phyloP scores from a whole-genome alignment of 2,797 vertebrate genomes.

The Lagodon rhomboides region DNA sequence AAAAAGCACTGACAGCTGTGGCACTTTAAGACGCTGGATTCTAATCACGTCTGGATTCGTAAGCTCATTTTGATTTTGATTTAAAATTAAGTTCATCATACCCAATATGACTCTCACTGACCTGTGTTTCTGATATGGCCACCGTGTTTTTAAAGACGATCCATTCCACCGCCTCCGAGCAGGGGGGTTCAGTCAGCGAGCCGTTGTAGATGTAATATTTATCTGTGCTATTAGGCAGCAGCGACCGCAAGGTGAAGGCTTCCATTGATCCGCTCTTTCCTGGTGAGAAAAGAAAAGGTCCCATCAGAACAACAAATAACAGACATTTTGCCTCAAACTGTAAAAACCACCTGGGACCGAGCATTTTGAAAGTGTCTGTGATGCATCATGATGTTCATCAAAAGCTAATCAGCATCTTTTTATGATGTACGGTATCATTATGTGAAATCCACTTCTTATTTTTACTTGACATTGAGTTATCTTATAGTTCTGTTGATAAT shows the following conservation, averaged over 20 bases:
- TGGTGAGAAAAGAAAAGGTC: conserved; percentile 54
- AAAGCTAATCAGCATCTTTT: not conserved
- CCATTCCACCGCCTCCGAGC: conserved; percentile 95
- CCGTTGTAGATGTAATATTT: conserved; percentile 98
- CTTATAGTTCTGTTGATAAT: not conserved
- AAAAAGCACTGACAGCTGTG: too few relatives aligned
- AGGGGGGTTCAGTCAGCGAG: conserved; percentile 93
- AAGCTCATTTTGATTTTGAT: too few relatives aligned
- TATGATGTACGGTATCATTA: not conserved
- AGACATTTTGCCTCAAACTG: conserved; percentile 1
- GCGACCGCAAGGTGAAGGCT: conserved; percentile 87
- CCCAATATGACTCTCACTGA: conserved; percentile 42
- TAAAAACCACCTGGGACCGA: not conserved
- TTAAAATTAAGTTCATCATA: too few relatives aligned
- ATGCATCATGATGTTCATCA: not conserved
- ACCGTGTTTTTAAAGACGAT: conserved; percentile 94
- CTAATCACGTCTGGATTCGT: too few relatives aligned
- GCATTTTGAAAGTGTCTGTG: not conserved
- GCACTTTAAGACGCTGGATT: too few relatives aligned
- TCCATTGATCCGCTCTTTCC: conserved; percentile 92
- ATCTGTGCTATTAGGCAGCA: conserved; percentile 92
- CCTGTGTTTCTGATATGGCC: conserved; percentile 91
- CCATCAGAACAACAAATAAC: not conserved
- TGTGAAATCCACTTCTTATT: not conserved
- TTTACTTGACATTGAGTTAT: too few relatives aligned